Base-by-base conservation (phyloP, 2,113 vertebrate species). In the Bufo gargarizans region DNA sequence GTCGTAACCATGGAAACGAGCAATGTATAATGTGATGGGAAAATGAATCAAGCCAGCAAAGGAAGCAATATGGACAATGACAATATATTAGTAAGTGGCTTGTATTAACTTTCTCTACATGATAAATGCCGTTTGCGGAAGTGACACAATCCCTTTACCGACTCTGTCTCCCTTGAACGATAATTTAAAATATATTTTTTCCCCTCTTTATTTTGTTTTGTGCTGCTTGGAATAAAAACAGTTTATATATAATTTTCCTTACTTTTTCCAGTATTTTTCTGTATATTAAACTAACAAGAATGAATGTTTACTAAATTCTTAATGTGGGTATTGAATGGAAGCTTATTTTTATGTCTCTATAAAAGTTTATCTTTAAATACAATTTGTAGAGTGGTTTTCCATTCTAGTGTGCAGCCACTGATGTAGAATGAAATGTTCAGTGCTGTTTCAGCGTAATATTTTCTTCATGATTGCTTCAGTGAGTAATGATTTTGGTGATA, bases 391-490 rank as follows among this genome's bases (percentile, higher is more conserved):
- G 79, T 90, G 89, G 71, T 33, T 88, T 91, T 89, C 88, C 77
- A 89, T 92, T 91, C 89, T 86, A 90, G 14, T 88, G 47, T 69
- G 90, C 90, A 77, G 59, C 89, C 91, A 91, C 50, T 92, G 91
- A 91, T 65, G 90, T 90, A 90, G 91, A 93, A 93, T 90, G 63
- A 84, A 87, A 87, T 89, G 74, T 90, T 91, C 89, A 89, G 53
- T 91, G 90, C 90, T 92, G 93, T 92, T 93, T 94, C 91, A 88
- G 90, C 88, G 90, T 92, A 89, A 88, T 89, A 92, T 92, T 92
- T 94, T 93, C 92, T 93, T 91, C 91, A 91, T 93, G 94, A 94
- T 90, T 92, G 92, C 93, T 92, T 92, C 92, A 88, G 88, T 93
- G 92, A 92, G 90, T 92, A 94, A 92, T 89, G 89, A 91, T 92